These are phyloP conservation scores for Schizotus pectinicornis DNA, from an alignment of 2,888 invertebrate species.

Conservation along the genomic window DNA sequence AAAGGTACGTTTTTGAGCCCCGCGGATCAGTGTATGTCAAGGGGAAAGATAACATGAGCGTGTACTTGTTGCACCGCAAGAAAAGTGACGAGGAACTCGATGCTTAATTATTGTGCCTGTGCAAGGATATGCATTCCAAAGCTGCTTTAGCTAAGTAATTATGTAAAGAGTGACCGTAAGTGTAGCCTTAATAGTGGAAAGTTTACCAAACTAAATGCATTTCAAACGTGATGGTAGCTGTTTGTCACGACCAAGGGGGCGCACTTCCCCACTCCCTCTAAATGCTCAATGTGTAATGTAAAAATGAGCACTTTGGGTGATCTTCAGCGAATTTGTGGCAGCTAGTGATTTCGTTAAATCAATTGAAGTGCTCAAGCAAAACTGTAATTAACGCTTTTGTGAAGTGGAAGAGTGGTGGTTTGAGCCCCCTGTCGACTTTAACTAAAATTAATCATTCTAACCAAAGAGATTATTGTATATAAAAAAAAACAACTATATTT, in stretches of 20 bases:
- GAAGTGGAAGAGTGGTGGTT: too few relatives aligned
- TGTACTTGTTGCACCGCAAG: slow-evolving; percentile 73
- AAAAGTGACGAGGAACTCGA: slow-evolving; percentile 48
- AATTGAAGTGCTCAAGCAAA: too few relatives aligned
- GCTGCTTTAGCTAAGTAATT: slow-evolving; percentile 14
- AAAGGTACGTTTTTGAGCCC: slow-evolving; percentile 86
- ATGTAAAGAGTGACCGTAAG: slow-evolving; percentile 17
- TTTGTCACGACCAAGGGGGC: slow-evolving; percentile 8
- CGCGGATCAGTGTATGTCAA: slow-evolving; percentile 95
- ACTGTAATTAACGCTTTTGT: too few relatives aligned
- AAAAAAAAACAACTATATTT: background rate
- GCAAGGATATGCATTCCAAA: slow-evolving; percentile 20
- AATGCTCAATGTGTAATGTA: too few relatives aligned
- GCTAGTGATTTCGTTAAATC: too few relatives aligned
- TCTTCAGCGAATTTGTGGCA: too few relatives aligned
- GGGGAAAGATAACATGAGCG: slow-evolving; percentile 95
- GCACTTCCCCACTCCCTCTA: too few relatives aligned
- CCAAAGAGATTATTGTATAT: slow-evolving; percentile 11
- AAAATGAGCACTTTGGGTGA: too few relatives aligned
- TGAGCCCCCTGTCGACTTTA: background rate
- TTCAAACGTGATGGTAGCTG: slow-evolving; percentile 15
- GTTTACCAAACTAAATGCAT: too few relatives aligned
- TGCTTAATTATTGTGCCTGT: slow-evolving; percentile 15
- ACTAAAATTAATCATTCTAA: slow-evolving; percentile 4
- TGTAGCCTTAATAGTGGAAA: slow-evolving; percentile 14